A percentile compares a stretch with the other conserved stretches of the same genome.
These are phyloP conservation scores for Rhynchotus rufescens DNA, from an alignment of 2,797 vertebrate genomes.

Conservation along the genomic window DNA sequence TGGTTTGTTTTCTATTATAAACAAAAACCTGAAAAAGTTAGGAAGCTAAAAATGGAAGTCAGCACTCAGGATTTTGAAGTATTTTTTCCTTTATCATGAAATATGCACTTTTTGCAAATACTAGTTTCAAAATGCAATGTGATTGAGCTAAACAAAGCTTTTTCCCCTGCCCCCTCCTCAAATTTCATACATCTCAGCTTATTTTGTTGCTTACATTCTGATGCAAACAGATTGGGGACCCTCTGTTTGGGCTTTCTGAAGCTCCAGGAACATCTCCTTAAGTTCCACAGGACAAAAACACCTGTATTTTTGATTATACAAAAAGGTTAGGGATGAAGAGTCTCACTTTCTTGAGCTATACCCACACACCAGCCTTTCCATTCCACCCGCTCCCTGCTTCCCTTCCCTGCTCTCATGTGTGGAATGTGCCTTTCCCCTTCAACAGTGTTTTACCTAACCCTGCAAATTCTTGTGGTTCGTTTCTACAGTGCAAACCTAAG, in stretches of 20 bases:
- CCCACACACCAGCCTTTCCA: neutral
- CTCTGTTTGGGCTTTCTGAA: neutral
- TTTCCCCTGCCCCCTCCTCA: neutral
- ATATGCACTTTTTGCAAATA: neutral
- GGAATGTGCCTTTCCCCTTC: neutral
- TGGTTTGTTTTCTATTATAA: neutral
- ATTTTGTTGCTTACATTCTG: neutral
- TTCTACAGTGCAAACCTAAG: neutral
- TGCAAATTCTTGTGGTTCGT: neutral
- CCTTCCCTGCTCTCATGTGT: neutral
- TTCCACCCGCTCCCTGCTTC: neutral
- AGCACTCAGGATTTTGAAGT: neutral
- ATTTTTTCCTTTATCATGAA: neutral
- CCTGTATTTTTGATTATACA: neutral
- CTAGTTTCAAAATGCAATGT: neutral
- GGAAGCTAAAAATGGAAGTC: neutral
- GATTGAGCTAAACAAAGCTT: slow-evolving; percentile 1
- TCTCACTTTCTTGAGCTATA: neutral
- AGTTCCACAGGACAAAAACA: neutral
- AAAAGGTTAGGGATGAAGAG: neutral
- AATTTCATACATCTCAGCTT: neutral
- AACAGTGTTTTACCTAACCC: neutral
- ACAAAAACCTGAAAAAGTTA: neutral
- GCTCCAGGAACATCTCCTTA: neutral
- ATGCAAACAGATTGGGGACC: neutral